phyloP scores from a whole-genome alignment of 1,140 invertebrate genomes.

The Prorops nasuta region DNA sequence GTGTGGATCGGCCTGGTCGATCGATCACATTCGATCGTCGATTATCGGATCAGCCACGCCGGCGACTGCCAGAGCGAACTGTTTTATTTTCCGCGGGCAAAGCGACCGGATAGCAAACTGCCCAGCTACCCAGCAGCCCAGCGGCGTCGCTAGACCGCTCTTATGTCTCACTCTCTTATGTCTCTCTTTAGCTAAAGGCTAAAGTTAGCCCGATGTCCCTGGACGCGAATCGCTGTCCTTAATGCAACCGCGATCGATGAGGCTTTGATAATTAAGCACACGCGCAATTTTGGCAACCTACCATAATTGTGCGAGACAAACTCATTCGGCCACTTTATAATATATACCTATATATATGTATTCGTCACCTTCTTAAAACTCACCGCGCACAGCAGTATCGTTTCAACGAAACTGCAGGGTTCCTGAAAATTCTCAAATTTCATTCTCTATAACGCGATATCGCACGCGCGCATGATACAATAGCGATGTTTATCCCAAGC shows the following conservation, averaged over 20 bases:
- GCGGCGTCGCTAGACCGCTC: constrained; percentile 5
- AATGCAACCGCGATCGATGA: constrained; percentile 47
- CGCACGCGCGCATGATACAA: too few relatives aligned
- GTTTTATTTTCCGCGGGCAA: constrained; percentile 47
- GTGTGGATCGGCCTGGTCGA: too few relatives aligned
- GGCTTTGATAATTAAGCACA: constrained; percentile 42
- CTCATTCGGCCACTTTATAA: too few relatives aligned
- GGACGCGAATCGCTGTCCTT: constrained; percentile 47
- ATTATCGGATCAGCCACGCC: constrained; percentile 44
- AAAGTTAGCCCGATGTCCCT: constrained; percentile 56
- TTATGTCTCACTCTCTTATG: not conserved
- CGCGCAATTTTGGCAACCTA: constrained; percentile 23
- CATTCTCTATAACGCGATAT: too few relatives aligned
- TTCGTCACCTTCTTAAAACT: too few relatives aligned
- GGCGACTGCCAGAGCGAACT: constrained; percentile 38
- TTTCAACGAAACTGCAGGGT: too few relatives aligned
- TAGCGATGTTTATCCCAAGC: constrained; percentile 10
- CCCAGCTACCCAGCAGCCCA: too few relatives aligned
- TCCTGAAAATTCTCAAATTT: too few relatives aligned
- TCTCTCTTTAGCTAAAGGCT: constrained; percentile 38
- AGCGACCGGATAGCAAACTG: constrained; percentile 24
- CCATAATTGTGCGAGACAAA: too few relatives aligned
- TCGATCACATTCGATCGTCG: constrained; percentile 30
- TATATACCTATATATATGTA: too few relatives aligned
- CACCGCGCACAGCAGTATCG: too few relatives aligned